phyloP scores from a whole-genome alignment of 1,140 invertebrate species.

The Drosophila neocordata region DNA sequence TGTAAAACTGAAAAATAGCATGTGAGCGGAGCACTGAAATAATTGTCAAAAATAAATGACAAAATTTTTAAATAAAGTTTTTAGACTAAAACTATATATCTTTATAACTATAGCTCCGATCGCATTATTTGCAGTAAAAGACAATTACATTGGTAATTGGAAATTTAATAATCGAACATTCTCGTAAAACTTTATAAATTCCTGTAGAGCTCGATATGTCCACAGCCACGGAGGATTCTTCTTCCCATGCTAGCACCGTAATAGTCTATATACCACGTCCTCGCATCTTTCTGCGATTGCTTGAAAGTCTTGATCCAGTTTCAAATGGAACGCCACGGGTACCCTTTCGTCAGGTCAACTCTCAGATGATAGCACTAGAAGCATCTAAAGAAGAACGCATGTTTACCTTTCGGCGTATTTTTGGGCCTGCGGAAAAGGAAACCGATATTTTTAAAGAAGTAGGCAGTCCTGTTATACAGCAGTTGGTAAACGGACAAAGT shows the following conservation, averaged over 20 bases:
- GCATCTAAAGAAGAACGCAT: neutral
- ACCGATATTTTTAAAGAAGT: neutral
- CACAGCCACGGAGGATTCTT: neutral
- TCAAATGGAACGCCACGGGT: neutral
- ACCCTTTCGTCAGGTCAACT: neutral
- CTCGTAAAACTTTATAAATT: neutral
- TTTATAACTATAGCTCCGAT: too few species aligned
- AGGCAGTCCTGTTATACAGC: neutral
- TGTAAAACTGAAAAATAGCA: too few species aligned
- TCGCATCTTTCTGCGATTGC: neutral
- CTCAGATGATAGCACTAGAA: neutral
- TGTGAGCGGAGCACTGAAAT: too few species aligned
- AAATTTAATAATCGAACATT: neutral
- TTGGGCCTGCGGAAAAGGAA: neutral
- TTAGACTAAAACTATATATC: too few species aligned
- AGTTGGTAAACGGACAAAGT: neutral
- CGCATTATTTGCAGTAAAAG: too few species aligned
- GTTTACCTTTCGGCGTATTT: slow-evolving; percentile 1
- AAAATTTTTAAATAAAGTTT: neutral
- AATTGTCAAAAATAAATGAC: neutral
- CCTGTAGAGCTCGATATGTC: neutral
- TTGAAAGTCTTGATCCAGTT: neutral
- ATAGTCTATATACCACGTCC: neutral
- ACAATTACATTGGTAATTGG: too few species aligned
- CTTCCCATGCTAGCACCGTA: neutral